phyloP scores from a whole-genome alignment of 1,140 invertebrate genomes.

The Medauroidea extradentata region DNA sequence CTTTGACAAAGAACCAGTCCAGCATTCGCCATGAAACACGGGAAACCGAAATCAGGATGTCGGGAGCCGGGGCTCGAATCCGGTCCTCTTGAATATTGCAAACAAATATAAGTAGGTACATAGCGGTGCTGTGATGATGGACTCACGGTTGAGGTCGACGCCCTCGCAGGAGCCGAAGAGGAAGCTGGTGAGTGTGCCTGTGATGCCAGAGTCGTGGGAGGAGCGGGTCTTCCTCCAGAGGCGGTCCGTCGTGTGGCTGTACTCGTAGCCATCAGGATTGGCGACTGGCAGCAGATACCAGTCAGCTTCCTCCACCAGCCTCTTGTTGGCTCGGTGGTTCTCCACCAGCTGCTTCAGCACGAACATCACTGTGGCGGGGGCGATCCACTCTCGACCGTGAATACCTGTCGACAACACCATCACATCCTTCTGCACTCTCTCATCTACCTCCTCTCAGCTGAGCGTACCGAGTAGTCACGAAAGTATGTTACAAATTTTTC shows the following conservation, averaged over 20 bases:
- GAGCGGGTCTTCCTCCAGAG: conserved; percentile 75
- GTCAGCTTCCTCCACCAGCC: conserved; percentile 69
- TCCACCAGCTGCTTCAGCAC: conserved; percentile 76
- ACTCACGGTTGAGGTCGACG: neutral
- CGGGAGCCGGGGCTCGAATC: no score
- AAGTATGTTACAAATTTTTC: no score
- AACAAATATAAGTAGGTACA: no score
- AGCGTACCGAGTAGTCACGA: no score
- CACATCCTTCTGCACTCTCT: conserved; percentile 49
- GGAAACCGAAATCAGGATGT: no score
- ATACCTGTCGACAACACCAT: conserved; percentile 65
- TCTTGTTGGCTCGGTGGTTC: conserved; percentile 60
- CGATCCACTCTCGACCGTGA: conserved; percentile 90
- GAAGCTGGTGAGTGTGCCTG: neutral
- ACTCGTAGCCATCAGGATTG: conserved; percentile 88
- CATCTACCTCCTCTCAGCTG: no score
- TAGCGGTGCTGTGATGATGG: no score
- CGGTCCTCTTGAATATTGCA: no score
- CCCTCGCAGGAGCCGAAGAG: neutral
- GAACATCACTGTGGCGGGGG: conserved; percentile 77
- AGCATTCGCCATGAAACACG: no score
- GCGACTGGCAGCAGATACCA: conserved; percentile 78
- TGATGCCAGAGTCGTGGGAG: conserved; percentile 27
- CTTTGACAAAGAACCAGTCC: no score
- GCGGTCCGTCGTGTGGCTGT: conserved; percentile 65